Evolutionary conservation across 2,113 vertebrate species (phyloP), one percentile per base, ranked within the genome.

Genomic region (Gorsachius goisagi): DNA sequence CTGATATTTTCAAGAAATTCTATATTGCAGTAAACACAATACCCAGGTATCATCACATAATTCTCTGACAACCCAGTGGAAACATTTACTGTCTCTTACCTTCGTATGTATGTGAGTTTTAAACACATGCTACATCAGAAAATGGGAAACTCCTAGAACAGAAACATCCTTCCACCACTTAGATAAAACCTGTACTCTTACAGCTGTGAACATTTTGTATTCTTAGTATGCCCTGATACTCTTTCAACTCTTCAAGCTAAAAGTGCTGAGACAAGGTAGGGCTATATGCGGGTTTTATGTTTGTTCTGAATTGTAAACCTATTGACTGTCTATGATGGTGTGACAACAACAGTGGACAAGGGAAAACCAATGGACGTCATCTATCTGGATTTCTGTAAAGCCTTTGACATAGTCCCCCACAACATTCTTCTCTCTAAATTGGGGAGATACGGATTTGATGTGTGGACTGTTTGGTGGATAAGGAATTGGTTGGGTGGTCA

Each of bases 181-280:
- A 35, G 15, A 62, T 55, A 86, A 91, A 68, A 50, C 12, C 13
- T 55, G 2, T 64, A 47, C 19, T 83, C n/a, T 55, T 53, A 72
- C 12, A 73, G 3, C 8, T 41, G 13, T 45, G 27, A 86, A 23
- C 2, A 44, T 39, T 90, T 83, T 80, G 1, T 14, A 12, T 60
- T 72, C 30, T 53, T 73, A 33, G 1, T 33, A 52, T 44, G 11
- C 4, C 26, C 8, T 2, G 3, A 23, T 21, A 62, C 0, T 2
- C 21, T 75, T 71, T 67, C 41, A 82, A 9, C 4, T 64, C 11
- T 68, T 72, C 47, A 71, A 66, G 22, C 3, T 15, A 33, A 21
- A 68, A 76, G 15, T 44, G 5, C 2, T 52, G 39, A 83, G 44
- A 55, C 2, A 41, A 73, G 9, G 3, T 19, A 9, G 30, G 2